A percentile compares a stretch with the other conserved stretches of the same genome.
phyloP scores from a whole-genome alignment of 1,140 invertebrate genomes.

The Hyphantria cunea region DNA sequence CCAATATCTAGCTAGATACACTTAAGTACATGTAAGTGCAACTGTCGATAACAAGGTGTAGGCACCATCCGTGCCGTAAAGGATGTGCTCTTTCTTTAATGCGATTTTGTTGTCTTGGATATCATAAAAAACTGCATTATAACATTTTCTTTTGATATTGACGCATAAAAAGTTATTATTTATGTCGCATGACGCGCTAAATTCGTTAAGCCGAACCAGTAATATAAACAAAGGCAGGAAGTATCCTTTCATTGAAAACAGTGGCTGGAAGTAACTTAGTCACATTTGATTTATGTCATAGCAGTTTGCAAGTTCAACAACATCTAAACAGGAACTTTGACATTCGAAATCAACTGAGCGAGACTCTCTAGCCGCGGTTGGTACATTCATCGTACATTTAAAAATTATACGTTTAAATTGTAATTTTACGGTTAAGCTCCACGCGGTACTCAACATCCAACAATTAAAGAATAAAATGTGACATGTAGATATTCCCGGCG shows the following conservation, averaged over 20 bases:
- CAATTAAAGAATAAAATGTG: slow-evolving; percentile 13
- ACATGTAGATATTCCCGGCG: background rate
- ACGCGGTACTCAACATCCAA: slow-evolving; percentile 6
- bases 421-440: slow-evolving; percentile 9
- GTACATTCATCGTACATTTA: background rate
- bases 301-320: slow-evolving; percentile 40
- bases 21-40: too few relatives aligned
- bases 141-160: slow-evolving; percentile 10
- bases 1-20: too few relatives aligned
- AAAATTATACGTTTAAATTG: slow-evolving; percentile 16
- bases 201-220: slow-evolving; percentile 38
- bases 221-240: slow-evolving; percentile 58
- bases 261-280: slow-evolving; percentile 17
- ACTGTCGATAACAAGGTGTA: too few relatives aligned
- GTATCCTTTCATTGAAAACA: slow-evolving; percentile 32
- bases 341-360: slow-evolving; percentile 14
- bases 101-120: too few relatives aligned
- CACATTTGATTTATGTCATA: slow-evolving; percentile 19
- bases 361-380: background rate
- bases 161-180: slow-evolving; percentile 13
- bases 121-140: too few relatives aligned
- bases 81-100: too few relatives aligned
- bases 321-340: slow-evolving; percentile 28
- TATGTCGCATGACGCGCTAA: slow-evolving; percentile 15
- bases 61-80: too few relatives aligned